Evolutionary conservation across 1,140 invertebrate species (phyloP).

Genomic region (Ceratina calcarata): DNA sequence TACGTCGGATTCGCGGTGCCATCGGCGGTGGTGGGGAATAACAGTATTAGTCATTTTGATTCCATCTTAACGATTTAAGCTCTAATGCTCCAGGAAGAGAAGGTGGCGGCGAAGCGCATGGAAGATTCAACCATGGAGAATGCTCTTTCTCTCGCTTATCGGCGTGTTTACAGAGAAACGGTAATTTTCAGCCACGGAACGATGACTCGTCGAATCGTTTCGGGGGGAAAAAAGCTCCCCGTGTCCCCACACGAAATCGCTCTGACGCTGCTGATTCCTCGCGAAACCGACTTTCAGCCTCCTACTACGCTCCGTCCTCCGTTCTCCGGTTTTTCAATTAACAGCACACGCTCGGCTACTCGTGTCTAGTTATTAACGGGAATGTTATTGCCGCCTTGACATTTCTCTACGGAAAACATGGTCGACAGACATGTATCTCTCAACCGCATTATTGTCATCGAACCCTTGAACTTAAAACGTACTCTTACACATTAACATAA

Average conservation of each 20-base stretch:
- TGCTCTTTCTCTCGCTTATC: constrained; percentile 12
- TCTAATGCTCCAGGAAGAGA: constrained; percentile 33
- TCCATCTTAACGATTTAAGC: constrained; percentile 23
- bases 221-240: background rate
- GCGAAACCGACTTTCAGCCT: background rate
- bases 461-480: background rate
- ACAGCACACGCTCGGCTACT: background rate
- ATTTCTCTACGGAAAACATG: constrained; percentile 34
- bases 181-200: constrained; percentile 9
- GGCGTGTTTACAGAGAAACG: constrained; percentile 17
- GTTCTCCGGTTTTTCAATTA: background rate
- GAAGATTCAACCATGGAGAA: constrained; percentile 30
- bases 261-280: background rate
- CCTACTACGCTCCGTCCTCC: no score
- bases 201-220: constrained; percentile 28
- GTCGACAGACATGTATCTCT: constrained; percentile 1
- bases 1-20: no score
- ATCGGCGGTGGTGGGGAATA: background rate
- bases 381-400: constrained; percentile 51
- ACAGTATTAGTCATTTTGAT: constrained; percentile 37
- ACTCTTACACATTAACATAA: no score
- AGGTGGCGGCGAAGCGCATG: constrained; percentile 1
- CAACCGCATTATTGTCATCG: background rate
- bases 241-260: background rate
- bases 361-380: constrained; percentile 15